phyloP scores from a whole-genome alignment of 2,797 vertebrate genomes.

The Chrosomus eos region DNA sequence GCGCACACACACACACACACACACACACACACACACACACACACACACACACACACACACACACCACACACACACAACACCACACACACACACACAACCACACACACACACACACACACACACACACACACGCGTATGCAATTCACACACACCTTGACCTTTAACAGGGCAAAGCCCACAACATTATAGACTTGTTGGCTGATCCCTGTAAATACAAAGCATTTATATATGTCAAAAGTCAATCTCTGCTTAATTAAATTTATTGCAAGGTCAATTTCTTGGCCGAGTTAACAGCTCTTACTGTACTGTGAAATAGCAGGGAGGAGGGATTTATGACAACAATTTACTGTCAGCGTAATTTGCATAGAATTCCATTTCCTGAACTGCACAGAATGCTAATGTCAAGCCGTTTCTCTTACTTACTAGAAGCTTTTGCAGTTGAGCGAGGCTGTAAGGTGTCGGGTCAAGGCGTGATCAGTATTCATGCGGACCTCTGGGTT shows the following conservation, averaged over 20 bases:
- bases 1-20: not conserved
- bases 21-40: constrained; percentile 17
- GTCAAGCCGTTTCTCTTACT: constrained; percentile 6
- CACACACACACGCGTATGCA: too few relatives aligned
- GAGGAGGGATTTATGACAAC: constrained; percentile 15
- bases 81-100: not conserved
- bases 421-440: constrained; percentile 3
- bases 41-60: not conserved
- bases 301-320: constrained; percentile 45
- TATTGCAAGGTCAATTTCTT: constrained; percentile 49
- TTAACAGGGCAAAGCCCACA: constrained; percentile 30
- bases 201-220: constrained; percentile 44
- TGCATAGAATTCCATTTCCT: constrained; percentile 31
- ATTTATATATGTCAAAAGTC: constrained; percentile 50
- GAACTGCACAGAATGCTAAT: constrained; percentile 29
- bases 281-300: constrained; percentile 48
- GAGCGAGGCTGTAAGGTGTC: not conserved
- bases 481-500: constrained; percentile 45
- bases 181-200: constrained; percentile 3
- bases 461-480: constrained; percentile 27
- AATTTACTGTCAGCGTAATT: constrained; percentile 49
- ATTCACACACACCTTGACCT: constrained; percentile 32
- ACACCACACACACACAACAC: not conserved
- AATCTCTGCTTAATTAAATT: constrained; percentile 54
- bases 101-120: not conserved